Percentiles rank a stretch among this genome's conserved stretches.
Evolutionary conservation across 2,113 vertebrate species (phyloP).

Genomic region (Petrocephalus microphthalmus): DNA sequence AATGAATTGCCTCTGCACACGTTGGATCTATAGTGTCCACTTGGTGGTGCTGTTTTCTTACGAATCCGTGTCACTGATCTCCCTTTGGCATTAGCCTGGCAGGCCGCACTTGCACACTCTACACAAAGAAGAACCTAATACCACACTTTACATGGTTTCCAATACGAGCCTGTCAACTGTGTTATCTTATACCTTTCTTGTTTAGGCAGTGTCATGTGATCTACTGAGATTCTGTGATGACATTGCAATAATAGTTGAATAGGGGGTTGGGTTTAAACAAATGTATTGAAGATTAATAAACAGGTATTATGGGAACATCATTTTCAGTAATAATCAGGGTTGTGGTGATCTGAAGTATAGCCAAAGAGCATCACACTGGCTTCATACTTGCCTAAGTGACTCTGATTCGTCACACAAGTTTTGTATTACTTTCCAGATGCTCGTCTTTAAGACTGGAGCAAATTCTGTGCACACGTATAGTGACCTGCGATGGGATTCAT

Average conservation of each 20-base stretch:
- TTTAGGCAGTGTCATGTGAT: not conserved
- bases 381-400: not conserved
- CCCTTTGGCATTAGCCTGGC: not conserved
- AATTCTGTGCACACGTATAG: not conserved
- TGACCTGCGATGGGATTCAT: not conserved
- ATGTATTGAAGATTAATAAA: not conserved
- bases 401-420: not conserved
- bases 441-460: not conserved
- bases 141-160: no score
- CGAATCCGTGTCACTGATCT: not conserved
- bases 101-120: not conserved
- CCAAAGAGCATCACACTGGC: not conserved
- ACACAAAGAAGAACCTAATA: not conserved
- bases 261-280: not conserved
- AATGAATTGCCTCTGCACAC: not conserved
- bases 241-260: not conserved
- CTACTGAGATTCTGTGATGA: not conserved
- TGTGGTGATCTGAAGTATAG: not conserved
- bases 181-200: not conserved
- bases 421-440: not conserved
- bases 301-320: not conserved
- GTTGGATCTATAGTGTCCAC: conserved; percentile 11
- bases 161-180: not conserved
- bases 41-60: not conserved
- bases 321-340: not conserved